Evolutionary conservation across 2,888 invertebrate species (phyloP), one percentile per base, ranked within the genome.

Genomic region (Hyposoter didymator): DNA sequence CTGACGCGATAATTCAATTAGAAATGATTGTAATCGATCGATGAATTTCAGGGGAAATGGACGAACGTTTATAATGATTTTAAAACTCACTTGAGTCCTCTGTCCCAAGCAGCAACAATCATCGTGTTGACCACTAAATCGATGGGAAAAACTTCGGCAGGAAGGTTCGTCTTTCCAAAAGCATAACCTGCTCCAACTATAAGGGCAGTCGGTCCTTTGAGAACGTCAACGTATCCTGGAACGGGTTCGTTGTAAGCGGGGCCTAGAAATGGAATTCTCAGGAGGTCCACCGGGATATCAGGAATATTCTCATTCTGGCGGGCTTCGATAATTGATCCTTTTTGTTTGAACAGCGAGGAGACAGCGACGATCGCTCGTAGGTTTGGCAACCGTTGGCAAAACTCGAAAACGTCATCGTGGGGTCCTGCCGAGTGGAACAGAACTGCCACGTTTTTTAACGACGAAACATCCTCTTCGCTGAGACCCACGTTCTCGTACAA

Each of bases 121-220:
- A 93, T 75, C 17, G 90, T 89, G 73, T 93, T 93, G 12, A 87
- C 90, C 17, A 90, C 90, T 2, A 90, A 19, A 70, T 93, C 93
- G 69, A 90, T 81, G 4, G 93, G 93, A 49, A 89, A 84, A 47
- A 93, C 84, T 87, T 92, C 89, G 14, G 90, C 92, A 0, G 88
- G 90, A 2, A 90, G 67, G 3, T 90, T 83, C 5, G 88, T 19
- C 1, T 89, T 83, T 22, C 92, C 92, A 3, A 87, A 78, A 39
- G 90, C 89, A 74, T 88, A 87, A 14, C 93, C 93, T 2, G 92
- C 92, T 0, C 93, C 91, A 14, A 90, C 86, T 88, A 93, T 91
- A 14, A 92, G 59, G 0, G 92, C 92, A 0, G 92, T 91, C 19
- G 91, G 82, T 12, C 90, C 92, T 81, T 88, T 89, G 17, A 93